Evolutionary conservation across 92 coral and sea anemone genomes (phyloP).

Genomic region (Parazoanthus swiftii): DNA sequence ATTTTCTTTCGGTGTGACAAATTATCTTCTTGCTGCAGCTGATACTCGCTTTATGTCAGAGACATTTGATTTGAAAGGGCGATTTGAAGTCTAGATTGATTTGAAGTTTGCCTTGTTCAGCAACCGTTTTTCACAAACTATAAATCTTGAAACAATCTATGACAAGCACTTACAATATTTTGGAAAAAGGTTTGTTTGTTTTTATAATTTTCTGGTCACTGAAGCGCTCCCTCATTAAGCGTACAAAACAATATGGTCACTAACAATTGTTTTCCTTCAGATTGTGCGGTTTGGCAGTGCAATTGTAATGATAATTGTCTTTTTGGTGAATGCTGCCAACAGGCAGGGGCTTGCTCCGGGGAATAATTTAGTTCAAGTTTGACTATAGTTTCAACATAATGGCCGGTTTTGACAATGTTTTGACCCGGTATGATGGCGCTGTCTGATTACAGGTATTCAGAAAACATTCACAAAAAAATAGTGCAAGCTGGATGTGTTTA

Average conservation of each 20-base stretch:
- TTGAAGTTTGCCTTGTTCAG: neutral
- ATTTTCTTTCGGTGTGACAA: neutral
- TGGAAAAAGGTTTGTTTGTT: neutral
- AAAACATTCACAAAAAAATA: no score
- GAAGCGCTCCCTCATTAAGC: neutral
- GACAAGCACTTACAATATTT: neutral
- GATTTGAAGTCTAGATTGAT: neutral
- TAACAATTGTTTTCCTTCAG: neutral
- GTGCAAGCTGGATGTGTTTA: no score
- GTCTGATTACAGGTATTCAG: no score
- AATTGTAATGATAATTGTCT: neutral
- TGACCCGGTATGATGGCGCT: neutral
- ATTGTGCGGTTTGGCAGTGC: neutral
- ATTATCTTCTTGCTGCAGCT: neutral
- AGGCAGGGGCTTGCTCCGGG: neutral
- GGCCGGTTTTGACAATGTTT: neutral
- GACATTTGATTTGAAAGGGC: neutral
- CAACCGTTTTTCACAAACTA: no score
- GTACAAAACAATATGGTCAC: neutral
- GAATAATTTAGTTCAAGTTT: no score
- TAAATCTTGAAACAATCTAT: neutral
- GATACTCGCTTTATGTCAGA: neutral
- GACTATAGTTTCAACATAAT: neutral
- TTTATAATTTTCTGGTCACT: neutral
- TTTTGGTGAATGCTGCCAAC: neutral